Conservation (phyloP, 1,140 invertebrate species). For the Papilio glaucus region DNA sequence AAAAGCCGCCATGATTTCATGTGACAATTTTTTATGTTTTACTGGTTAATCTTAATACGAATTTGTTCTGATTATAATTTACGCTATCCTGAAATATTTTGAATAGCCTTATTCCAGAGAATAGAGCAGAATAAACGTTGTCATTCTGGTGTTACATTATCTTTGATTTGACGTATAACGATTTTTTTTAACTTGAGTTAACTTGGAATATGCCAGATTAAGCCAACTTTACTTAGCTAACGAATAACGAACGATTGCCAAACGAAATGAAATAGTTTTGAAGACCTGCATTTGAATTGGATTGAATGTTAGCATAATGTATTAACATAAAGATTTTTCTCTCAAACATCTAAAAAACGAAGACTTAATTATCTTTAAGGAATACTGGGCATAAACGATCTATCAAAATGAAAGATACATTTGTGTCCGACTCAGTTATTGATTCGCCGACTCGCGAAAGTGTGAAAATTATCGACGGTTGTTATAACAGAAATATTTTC, state of each 20-base stretch:
- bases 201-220: no score
- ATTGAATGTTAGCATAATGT: background rate
- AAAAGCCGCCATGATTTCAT: no score
- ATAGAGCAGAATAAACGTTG: no score
- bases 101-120: no score
- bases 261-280: background rate
- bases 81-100: no score
- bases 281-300: background rate
- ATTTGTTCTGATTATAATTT: no score
- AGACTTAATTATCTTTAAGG: background rate
- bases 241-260: background rate
- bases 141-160: background rate
- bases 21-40: no score
- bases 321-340: background rate
- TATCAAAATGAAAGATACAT: conserved; percentile 74
- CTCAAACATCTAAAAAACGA: background rate
- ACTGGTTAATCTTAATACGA: no score
- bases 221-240: no score
- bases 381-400: background rate
- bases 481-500: conserved; percentile 75
- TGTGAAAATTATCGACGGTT: conserved; percentile 71
- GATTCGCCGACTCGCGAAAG: conserved; percentile 74
- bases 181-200: background rate
- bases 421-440: conserved; percentile 68
- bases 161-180: background rate